Conservation (phyloP, 2,113 vertebrate species). For the Cyanistes caeruleus region DNA sequence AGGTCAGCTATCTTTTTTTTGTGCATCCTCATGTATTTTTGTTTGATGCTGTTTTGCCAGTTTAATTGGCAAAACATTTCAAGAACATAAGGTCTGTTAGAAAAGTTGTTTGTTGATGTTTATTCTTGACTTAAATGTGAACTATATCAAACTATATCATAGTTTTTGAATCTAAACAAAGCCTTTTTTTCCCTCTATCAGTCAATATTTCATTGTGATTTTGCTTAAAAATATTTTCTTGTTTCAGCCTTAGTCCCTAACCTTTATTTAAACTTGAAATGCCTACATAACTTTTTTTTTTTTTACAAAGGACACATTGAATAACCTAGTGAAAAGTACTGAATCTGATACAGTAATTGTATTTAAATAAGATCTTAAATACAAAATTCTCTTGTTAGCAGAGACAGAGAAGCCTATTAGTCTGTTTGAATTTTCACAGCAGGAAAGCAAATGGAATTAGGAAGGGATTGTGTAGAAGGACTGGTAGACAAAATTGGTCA, state of each 20-base stretch:
- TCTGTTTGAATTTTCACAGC: slow-evolving; percentile 25
- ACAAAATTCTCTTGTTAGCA: not conserved
- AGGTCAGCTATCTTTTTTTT: not conserved
- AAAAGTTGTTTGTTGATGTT: not conserved
- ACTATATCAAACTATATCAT: fast-evolving
- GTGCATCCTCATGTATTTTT: not conserved
- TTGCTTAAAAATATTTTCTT: not conserved
- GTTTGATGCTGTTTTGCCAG: not conserved
- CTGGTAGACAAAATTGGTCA: not conserved
- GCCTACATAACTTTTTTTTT: not conserved
- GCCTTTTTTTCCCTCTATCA: fast-evolving
- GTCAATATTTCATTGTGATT: not conserved
- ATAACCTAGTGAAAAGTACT: not conserved
- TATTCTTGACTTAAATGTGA: not conserved
- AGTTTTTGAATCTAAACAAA: not conserved
- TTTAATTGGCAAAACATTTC: not conserved
- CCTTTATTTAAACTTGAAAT: not conserved
- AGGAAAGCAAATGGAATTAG: not conserved
- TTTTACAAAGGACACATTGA: not conserved
- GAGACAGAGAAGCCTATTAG: not conserved
- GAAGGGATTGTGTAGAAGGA: not conserved
- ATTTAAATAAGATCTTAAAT: not conserved
- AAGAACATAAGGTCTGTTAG: not conserved
- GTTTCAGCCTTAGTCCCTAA: not conserved
- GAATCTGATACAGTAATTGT: not conserved